Conservation (phyloP, 2,113 vertebrate species). For the Nesoenas mayeri region DNA sequence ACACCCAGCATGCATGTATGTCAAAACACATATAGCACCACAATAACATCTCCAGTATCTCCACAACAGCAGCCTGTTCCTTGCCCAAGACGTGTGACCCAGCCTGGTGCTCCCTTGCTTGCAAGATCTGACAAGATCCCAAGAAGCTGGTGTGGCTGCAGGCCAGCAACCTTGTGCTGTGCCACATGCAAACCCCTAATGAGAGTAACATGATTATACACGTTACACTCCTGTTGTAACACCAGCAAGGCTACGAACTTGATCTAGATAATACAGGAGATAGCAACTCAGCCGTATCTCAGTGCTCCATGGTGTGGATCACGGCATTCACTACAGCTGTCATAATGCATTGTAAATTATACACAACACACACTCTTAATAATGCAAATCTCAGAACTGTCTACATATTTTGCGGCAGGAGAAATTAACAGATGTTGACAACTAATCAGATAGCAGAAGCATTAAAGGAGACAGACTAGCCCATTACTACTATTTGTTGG, state of each 20-base stretch:
- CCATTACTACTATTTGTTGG: not conserved
- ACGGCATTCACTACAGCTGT: not conserved
- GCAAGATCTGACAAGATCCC: not conserved
- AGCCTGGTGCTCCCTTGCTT: not conserved
- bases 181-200: not conserved
- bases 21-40: not conserved
- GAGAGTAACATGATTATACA: not conserved
- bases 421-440: not conserved
- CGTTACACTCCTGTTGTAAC: not conserved
- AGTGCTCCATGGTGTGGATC: not conserved
- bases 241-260: not conserved
- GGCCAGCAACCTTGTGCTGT: not conserved
- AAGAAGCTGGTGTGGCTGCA: not conserved
- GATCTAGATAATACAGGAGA: not conserved
- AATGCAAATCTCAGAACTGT: not conserved
- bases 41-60: not conserved
- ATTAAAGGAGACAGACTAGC: not conserved
- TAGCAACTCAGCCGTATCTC: accelerated
- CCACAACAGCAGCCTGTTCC: not conserved
- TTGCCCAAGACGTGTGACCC: not conserved
- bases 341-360: not conserved
- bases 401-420: not conserved
- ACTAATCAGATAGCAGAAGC: not conserved
- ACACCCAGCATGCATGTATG: not conserved
- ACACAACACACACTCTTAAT: not conserved